Evolutionary conservation across 2,888 invertebrate species (phyloP).

Genomic region (Oligia fasciuncula): DNA sequence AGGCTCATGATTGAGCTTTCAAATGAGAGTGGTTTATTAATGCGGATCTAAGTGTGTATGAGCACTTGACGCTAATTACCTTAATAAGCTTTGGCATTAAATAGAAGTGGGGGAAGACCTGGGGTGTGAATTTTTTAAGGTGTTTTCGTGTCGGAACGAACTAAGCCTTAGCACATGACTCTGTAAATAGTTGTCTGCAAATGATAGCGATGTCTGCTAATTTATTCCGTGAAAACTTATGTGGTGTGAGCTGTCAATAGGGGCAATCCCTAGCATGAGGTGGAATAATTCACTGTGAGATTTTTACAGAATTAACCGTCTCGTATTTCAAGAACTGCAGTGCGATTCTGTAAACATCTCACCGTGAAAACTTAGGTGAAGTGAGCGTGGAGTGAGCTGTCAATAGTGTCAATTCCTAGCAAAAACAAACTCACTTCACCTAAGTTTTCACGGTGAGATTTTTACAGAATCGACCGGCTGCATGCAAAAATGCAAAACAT

Average conservation of each 20-base stretch:
- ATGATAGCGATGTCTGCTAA: background rate
- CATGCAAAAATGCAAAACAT: background rate
- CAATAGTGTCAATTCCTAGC: background rate
- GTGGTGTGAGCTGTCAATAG: background rate
- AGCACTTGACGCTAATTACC: constrained; percentile 15
- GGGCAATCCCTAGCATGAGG: background rate
- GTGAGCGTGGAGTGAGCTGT: background rate
- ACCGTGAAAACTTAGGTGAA: background rate
- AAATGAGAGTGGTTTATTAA: constrained; percentile 3
- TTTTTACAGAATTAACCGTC: no score
- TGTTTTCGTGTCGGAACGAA: background rate
- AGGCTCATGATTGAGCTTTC: constrained; percentile 13
- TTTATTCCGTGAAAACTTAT: background rate
- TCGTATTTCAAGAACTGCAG: no score
- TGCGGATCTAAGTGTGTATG: background rate
- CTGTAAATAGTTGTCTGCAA: background rate
- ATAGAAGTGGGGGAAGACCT: background rate
- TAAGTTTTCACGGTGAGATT: background rate
- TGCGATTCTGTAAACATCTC: no score
- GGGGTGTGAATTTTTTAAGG: background rate
- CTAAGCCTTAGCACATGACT: background rate
- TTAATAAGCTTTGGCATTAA: constrained; percentile 5
- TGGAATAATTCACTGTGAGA: background rate
- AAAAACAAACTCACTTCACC: no score
- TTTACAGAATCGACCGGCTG: background rate